These are phyloP conservation scores for Philhelius pedissequus DNA, from an alignment of 2,888 invertebrate genomes.

Conservation along the genomic window DNA sequence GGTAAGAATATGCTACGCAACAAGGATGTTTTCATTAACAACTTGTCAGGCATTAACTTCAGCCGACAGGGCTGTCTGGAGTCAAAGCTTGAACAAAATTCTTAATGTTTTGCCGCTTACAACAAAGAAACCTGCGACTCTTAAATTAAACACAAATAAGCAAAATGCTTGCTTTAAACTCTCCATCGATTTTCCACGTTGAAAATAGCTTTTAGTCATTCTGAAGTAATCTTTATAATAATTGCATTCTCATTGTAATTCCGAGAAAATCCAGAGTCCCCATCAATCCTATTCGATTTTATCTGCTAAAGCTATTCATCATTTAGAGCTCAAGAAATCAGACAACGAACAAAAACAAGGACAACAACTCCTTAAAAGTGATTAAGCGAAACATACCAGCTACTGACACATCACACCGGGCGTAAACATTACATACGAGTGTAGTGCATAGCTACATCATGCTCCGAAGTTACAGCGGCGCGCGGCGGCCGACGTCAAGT, in stretches of 20 bases:
- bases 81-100: no score
- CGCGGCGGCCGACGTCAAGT: conserved; percentile 53
- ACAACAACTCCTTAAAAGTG: conserved; percentile 56
- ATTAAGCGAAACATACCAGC: conserved; percentile 63
- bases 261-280: background rate
- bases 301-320: conserved; percentile 42
- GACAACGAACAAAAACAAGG: conserved; percentile 36
- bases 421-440: conserved; percentile 62
- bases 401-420: conserved; percentile 67
- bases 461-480: background rate
- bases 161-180: no score
- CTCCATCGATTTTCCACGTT: background rate
- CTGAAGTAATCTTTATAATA: background rate
- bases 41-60: no score
- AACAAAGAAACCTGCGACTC: no score
- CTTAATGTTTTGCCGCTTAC: no score
- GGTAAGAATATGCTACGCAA: no score
- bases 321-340: conserved; percentile 23
- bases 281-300: conserved; percentile 13
- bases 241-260: background rate
- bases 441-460: conserved; percentile 46
- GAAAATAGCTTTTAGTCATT: background rate
- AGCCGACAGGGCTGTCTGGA: no score
- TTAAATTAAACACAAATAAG: no score
- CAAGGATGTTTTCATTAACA: no score